Evolutionary conservation across 2,888 invertebrate species (phyloP).

Genomic region (Iselma pallidipennis): DNA sequence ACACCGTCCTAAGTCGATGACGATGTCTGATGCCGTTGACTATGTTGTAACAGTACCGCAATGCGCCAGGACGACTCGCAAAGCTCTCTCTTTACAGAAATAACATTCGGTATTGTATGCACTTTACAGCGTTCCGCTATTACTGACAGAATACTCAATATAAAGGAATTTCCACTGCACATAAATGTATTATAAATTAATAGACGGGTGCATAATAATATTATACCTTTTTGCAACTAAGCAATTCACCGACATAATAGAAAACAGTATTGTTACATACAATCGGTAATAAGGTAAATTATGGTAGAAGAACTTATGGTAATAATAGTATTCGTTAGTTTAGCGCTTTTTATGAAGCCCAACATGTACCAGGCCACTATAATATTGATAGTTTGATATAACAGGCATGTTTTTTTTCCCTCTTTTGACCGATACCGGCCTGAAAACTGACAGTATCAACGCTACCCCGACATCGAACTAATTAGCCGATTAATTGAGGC

Average conservation of each 20-base stretch:
- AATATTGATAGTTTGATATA: too few species aligned
- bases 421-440: neutral
- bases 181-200: slow-evolving; percentile 7
- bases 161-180: slow-evolving; percentile 21
- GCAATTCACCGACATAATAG: too few species aligned
- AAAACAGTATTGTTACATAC: too few species aligned
- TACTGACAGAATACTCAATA: slow-evolving; percentile 14
- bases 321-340: too few species aligned
- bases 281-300: too few species aligned
- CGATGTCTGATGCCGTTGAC: slow-evolving; percentile 19
- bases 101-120: slow-evolving; percentile 24
- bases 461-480: slow-evolving; percentile 27
- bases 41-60: slow-evolving; percentile 23
- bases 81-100: slow-evolving; percentile 25
- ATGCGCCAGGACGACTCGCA: slow-evolving; percentile 23
- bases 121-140: slow-evolving; percentile 15
- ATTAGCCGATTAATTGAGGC: slow-evolving; percentile 34
- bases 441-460: slow-evolving; percentile 29
- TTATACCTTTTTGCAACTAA: too few species aligned
- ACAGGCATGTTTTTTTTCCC: too few species aligned
- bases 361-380: too few species aligned
- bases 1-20: neutral
- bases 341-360: too few species aligned
- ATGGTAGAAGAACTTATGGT: too few species aligned
- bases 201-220: too few species aligned